Percentiles rank a stretch among this genome's conserved stretches.
phyloP scores from a whole-genome alignment of 64 coral and sea anemone species.

The Stylophora pistillata region DNA sequence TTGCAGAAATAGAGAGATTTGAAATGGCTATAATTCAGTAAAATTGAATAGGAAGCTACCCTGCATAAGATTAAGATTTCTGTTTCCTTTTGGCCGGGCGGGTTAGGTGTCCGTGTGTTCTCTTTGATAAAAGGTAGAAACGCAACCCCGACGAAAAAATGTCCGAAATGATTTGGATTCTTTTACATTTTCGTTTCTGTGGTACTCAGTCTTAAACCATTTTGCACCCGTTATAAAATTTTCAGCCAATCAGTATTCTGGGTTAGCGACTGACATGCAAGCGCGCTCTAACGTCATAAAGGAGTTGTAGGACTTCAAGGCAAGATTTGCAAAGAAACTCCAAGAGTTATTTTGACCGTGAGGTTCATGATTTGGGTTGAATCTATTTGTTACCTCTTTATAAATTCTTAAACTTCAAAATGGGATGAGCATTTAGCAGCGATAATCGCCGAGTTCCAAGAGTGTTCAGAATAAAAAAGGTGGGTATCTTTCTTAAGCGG shows the following conservation, averaged over 20 bases:
- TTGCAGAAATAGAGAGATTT: no score
- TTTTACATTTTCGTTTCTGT: no score
- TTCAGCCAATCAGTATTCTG: not conserved
- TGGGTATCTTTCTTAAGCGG: not conserved
- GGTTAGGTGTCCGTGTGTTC: no score
- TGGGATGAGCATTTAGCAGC: not conserved
- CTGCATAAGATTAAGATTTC: slow-evolving; percentile 4
- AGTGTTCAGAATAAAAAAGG: not conserved
- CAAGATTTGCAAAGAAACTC: not conserved
- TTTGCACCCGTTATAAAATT: no score
- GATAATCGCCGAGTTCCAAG: not conserved
- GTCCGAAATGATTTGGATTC: no score
- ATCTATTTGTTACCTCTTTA: not conserved
- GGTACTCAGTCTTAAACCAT: no score
- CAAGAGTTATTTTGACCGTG: not conserved
- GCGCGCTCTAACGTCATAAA: not conserved
- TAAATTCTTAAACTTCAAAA: not conserved
- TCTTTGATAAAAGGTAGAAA: no score
- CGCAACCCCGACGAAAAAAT: no score
- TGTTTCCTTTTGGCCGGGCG: no score
- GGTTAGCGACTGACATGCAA: not conserved
- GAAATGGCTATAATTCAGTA: no score
- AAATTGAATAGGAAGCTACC: no score
- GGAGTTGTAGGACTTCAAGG: not conserved
- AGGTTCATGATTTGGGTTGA: not conserved